phyloP scores from a whole-genome alignment of 2,113 vertebrate genomes.

The Anseranas semipalmata region DNA sequence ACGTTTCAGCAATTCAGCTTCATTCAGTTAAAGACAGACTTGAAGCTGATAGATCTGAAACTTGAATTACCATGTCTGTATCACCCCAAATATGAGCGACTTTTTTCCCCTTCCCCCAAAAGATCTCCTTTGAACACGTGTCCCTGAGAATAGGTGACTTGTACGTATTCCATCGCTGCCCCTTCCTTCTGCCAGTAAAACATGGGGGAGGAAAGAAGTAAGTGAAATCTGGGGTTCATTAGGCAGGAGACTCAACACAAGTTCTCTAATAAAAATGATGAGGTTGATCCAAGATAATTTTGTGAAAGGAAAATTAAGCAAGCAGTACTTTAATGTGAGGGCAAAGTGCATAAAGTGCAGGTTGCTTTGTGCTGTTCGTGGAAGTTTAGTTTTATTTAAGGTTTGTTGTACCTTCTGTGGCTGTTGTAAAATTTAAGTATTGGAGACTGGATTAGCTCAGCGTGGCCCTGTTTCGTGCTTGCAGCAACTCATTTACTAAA shows the following conservation, averaged over 20 bases:
- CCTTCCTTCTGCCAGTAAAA: not conserved
- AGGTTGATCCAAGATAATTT: not conserved
- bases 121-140: not conserved
- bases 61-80: not conserved
- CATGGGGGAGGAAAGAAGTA: not conserved
- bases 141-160: not conserved
- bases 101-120: not conserved
- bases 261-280: not conserved
- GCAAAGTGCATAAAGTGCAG: not conserved
- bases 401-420: not conserved
- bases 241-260: not conserved
- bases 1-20: not conserved
- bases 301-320: not conserved
- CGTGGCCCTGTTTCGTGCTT: not conserved
- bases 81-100: not conserved
- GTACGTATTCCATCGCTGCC: not conserved
- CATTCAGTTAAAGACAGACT: not conserved
- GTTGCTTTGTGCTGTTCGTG: not conserved
- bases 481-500: not conserved
- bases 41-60: not conserved
- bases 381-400: not conserved
- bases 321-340: not conserved
- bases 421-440: not conserved
- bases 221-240: not conserved
- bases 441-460: not conserved